phyloP scores from a whole-genome alignment of 53 echinoderm and acorn worm species.

The Arbacia lixula region DNA sequence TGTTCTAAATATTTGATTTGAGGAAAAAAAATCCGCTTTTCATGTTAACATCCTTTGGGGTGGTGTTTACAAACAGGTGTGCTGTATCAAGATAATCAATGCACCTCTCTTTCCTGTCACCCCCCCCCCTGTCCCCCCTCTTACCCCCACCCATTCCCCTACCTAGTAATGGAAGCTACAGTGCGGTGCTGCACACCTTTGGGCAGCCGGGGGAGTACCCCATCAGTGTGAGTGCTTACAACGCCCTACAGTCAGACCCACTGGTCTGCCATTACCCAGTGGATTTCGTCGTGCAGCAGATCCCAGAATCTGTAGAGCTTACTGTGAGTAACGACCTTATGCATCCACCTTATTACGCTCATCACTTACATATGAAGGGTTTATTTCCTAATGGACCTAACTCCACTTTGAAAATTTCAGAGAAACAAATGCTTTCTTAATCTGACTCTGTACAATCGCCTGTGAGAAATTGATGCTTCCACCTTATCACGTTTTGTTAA shows the following conservation, averaged over 20 bases:
- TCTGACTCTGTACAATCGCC: too few relatives aligned
- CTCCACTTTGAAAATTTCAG: too few relatives aligned
- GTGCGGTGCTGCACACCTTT: conserved; percentile 74
- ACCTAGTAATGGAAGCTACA: conserved; percentile 64
- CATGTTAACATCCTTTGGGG: too few relatives aligned
- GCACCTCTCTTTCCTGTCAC: background rate
- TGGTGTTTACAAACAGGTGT: too few relatives aligned
- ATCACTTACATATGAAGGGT: too few relatives aligned
- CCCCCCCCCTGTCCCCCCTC: too few relatives aligned
- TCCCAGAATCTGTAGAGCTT: conserved; percentile 6
- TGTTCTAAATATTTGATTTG: too few relatives aligned
- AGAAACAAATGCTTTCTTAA: too few relatives aligned
- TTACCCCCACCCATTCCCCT: background rate
- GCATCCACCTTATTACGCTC: background rate
- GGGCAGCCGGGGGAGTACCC: conserved; percentile 67
- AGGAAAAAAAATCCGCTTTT: too few relatives aligned
- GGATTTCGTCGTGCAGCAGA: conserved; percentile 31
- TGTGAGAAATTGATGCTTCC: too few relatives aligned
- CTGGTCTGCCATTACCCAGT: conserved; percentile 51
- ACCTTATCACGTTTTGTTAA: too few relatives aligned
- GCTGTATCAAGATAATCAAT: background rate
- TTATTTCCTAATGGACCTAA: too few relatives aligned
- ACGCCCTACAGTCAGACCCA: conserved; percentile 76
- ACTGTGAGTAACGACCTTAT: background rate
- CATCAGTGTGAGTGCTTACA: conserved; percentile 70